Conservation (phyloP, 2,113 vertebrate species). For the Sminthopsis crassicaudata region DNA sequence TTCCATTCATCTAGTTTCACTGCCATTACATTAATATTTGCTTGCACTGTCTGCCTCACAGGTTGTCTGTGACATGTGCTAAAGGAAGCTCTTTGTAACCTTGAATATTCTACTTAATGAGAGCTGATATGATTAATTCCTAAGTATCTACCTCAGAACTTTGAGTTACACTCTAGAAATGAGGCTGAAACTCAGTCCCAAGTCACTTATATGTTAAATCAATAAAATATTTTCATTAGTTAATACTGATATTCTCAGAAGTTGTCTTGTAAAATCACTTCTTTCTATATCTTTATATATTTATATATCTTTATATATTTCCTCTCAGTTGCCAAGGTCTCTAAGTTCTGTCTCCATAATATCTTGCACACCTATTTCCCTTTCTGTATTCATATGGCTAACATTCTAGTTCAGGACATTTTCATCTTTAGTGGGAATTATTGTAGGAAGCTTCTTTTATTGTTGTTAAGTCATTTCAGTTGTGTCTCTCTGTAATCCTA, state of each 20-base stretch:
- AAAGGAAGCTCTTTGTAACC: not conserved
- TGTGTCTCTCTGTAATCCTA: not conserved
- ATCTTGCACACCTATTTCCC: not conserved
- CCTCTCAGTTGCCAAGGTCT: not conserved
- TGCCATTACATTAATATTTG: not conserved
- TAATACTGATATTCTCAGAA: not conserved
- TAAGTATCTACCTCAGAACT: not conserved
- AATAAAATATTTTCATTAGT: not conserved
- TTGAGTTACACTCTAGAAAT: not conserved
- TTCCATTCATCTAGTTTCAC: not conserved
- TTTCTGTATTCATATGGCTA: not conserved
- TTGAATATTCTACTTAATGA: not conserved
- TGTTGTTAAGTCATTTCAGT: not conserved
- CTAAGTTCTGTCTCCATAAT: not conserved
- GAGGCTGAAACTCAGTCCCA: not conserved
- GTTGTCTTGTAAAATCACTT: not conserved
- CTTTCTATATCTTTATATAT: too few species aligned
- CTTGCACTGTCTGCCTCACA: not conserved
- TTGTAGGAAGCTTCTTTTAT: not conserved
- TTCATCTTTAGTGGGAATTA: not conserved
- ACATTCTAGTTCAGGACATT: not conserved
- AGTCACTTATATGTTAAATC: not conserved
- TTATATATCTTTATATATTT: too few species aligned
- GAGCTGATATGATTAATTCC: not conserved
- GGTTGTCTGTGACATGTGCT: not conserved